Percentiles rank a stretch among this genome's conserved stretches.
These are phyloP conservation scores for Caerostris extrusa DNA, from an alignment of 1,140 invertebrate genomes.

Conservation along the genomic window DNA sequence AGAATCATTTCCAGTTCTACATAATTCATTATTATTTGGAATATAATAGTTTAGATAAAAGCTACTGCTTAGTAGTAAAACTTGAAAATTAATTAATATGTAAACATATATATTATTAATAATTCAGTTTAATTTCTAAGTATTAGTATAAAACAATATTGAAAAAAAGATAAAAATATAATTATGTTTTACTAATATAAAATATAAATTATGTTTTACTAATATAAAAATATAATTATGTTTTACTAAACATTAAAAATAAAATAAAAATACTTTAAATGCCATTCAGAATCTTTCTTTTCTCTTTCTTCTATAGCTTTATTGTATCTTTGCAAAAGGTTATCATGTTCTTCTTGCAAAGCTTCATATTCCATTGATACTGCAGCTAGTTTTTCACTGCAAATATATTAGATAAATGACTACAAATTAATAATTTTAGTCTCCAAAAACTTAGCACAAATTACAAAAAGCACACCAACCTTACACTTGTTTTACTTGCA, in stretches of 20 bases:
- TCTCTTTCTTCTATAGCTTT: slow-evolving; percentile 80
- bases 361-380: slow-evolving; percentile 80
- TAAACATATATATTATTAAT: too few species aligned
- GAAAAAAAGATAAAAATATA: too few species aligned
- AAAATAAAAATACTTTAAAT: slow-evolving; percentile 79
- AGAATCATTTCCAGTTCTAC: too few species aligned
- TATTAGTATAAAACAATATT: too few species aligned
- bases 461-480: slow-evolving; percentile 78
- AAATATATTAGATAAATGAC: slow-evolving; percentile 2
- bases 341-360: slow-evolving; percentile 81
- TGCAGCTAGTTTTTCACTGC: slow-evolving; percentile 80
- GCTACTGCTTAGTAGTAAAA: too few species aligned
- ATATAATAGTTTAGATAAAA: too few species aligned
- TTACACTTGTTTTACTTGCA: slow-evolving; percentile 81
- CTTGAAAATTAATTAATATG: too few species aligned
- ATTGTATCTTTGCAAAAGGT: slow-evolving; percentile 80
- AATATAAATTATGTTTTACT: too few species aligned
- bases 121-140: too few species aligned
- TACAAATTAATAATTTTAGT: neutral
- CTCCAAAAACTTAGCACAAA: neutral
- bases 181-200: too few species aligned
- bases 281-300: slow-evolving; percentile 80
- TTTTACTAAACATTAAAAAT: neutral
- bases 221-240: too few species aligned
- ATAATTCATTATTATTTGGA: too few species aligned